Conservation (phyloP, 2,888 invertebrate species). For the Chironomus tentans region DNA sequence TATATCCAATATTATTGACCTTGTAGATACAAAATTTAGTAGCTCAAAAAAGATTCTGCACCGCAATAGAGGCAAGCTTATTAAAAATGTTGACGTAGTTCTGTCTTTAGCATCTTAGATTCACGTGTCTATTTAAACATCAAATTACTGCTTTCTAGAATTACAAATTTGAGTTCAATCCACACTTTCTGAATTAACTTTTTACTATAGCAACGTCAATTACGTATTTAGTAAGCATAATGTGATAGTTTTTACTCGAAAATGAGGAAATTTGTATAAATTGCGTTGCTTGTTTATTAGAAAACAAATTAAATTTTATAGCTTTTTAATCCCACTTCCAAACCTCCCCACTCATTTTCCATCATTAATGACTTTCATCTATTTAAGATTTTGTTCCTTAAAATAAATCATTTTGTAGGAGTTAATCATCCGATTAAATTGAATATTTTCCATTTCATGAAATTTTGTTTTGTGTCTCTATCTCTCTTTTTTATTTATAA, state of each 20-base stretch:
- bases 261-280: background rate
- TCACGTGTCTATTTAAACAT: background rate
- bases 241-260: background rate
- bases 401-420: slow-evolving; percentile 2
- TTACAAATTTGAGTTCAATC: background rate
- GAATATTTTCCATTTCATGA: background rate
- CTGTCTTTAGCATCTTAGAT: background rate
- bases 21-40: too few species aligned
- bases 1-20: too few species aligned
- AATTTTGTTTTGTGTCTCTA: background rate
- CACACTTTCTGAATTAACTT: background rate
- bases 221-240: background rate
- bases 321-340: background rate
- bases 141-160: background rate
- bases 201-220: background rate
- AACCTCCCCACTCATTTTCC: too few species aligned
- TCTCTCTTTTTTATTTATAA: background rate
- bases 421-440: slow-evolving; percentile 8
- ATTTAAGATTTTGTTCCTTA: background rate
- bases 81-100: background rate
- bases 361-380: background rate
- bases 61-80: too few species aligned
- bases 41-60: too few species aligned
- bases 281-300: background rate
- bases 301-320: background rate